Evolutionary conservation across 2,797 vertebrate genomes (phyloP), one percentile per base, ranked within the genome.

Genomic region (Sebastes paucispinis): DNA sequence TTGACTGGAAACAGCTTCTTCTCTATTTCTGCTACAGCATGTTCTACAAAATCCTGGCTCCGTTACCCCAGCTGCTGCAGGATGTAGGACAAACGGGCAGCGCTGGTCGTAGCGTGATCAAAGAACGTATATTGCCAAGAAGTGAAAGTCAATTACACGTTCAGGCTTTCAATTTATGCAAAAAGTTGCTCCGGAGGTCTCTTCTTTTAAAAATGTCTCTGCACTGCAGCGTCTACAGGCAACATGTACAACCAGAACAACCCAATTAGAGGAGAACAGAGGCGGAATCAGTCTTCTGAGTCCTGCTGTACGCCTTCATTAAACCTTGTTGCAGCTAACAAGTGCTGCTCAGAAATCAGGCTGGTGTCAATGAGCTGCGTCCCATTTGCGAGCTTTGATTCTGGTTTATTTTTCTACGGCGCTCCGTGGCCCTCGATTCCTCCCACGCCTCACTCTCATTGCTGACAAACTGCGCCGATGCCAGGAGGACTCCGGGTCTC

Each of bases 221-320:
- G 22, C 68, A 4, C 52, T 86, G 52, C 52, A 5, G 59, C 16
- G 55, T 77, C 77, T 76, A 50, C 54, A 66, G 32, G 69, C 47
- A 52, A 10, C 32, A 31, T 66, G 68, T 29, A 47, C 69, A 57
- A 54, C 71, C 73, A 77, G 54, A 86, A 73, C 70, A 82, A 84
- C 52, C 86, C 82, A 90, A 89, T 91, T 91, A 91, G 69, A 55
- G 43, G 58, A 32, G 66, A 85, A 82, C 69, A 59, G 82, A 89
- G 73, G 77, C 69, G 8, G 67, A 69, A 76, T 77, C 69, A 20
- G 25, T 59, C 69, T 22, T 66, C 73, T n/a, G 80, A 81, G 80
- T 64, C 68, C 62, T 5, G 2, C 75, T 60, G 80, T 63, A 67
- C 8, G 60, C 71, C 75, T 88, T 91, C 88, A 84, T 91, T 80